Conservation (phyloP, 2,113 vertebrate species). For the Lathamus discolor region DNA sequence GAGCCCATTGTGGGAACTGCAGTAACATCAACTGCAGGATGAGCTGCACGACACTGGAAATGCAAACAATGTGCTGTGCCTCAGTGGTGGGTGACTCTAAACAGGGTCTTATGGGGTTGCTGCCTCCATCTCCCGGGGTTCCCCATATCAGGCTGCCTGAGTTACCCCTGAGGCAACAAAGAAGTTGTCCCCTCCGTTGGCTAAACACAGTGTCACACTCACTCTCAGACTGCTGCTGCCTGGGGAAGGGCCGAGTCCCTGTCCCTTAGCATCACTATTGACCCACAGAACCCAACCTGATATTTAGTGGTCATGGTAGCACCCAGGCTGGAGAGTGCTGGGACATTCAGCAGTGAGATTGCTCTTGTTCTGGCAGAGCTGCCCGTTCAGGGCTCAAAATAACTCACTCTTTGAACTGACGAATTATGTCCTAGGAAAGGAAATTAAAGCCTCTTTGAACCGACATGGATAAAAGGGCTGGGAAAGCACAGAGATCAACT, state of each 20-base stretch:
- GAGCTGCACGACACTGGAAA: accelerated
- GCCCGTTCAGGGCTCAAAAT: background rate
- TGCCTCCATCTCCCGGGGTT: accelerated
- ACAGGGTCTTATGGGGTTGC: too few species aligned
- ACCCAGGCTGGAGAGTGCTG: background rate
- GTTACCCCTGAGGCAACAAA: background rate
- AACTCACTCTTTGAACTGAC: background rate
- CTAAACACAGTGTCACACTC: accelerated
- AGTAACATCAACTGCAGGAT: background rate
- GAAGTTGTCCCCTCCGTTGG: background rate
- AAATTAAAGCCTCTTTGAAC: background rate
- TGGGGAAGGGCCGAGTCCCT: background rate
- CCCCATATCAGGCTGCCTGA: background rate
- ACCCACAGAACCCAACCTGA: background rate
- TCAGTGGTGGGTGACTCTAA: background rate
- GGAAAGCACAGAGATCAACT: background rate
- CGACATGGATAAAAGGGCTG: accelerated
- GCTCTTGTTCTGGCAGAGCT: background rate
- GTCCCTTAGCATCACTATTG: background rate
- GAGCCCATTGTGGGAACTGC: background rate
- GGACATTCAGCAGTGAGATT: background rate
- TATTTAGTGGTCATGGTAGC: background rate
- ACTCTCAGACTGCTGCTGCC: background rate
- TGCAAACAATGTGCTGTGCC: background rate
- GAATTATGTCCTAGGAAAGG: background rate